Base-by-base conservation (phyloP, 2,113 vertebrate genomes). In the Callionymus lyra region DNA sequence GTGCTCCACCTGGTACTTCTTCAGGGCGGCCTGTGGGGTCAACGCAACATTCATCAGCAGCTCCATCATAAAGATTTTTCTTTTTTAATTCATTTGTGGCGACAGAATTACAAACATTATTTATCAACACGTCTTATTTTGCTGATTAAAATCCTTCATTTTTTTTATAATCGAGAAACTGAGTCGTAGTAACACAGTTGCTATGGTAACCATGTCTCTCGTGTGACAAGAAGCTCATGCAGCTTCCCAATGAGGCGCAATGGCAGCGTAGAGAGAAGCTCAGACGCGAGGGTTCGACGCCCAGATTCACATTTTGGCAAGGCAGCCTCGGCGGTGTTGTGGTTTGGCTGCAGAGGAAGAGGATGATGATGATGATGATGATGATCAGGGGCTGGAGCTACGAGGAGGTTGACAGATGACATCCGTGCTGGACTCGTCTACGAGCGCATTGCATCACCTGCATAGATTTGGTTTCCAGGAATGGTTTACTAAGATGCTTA, bases 1-100 rank as follows among this genome's bases (percentile, higher is more conserved):
- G 67, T 99, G 90, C 70, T 98, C 93, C 0, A 91, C 75, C 83
- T 99, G 95, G 83, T 98, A 98, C 47, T 98, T 99, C 77, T 98
- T 98, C 71, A 98, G 82, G 0, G 94, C 94, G 16, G 94, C 93
- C 95, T 99, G 79, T 14, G 9, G 17, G 38, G 33, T 38, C 0
- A 14, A 42, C 12, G 38, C 1, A 17, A 10, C 17, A 14, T 4
- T 2, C n/a, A 9, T 2, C 10, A n/a, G n/a, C n/a, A n/a, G n/a
- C n/a, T n/a, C n/a, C n/a, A n/a, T n/a, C n/a, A n/a, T n/a, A n/a
- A n/a, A n/a, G n/a, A n/a, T n/a, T n/a, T n/a, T 16, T 38, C 8
- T 9, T 9, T 10, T 15, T 16, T 10, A 6, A 38, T 38, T n/a
- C 8, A 13, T 10, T 4, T 13, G 16, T 38, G 36, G n/a, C 36